These are phyloP conservation scores for Cheilinus undulatus DNA, from an alignment of 2,113 vertebrate species.

Conservation along the genomic window DNA sequence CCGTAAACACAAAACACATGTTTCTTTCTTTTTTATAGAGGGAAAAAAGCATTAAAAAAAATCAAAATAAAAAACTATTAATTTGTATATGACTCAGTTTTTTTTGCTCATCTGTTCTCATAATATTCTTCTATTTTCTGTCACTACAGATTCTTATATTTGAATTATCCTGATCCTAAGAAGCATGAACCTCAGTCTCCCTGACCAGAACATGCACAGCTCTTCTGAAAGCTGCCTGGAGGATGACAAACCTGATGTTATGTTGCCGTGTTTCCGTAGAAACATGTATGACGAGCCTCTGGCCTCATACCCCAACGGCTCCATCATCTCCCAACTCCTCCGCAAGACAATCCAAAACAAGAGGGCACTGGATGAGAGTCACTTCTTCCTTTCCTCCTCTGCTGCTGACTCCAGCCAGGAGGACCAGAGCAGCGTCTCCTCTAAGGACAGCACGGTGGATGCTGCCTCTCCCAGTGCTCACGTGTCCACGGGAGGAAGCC, in stretches of 20 bases:
- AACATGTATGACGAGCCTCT: conserved; percentile 79
- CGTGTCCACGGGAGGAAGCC: conserved; percentile 58
- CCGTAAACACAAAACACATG: too few species aligned
- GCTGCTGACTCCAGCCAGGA: conserved; percentile 75
- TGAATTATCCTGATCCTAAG: conserved; percentile 10
- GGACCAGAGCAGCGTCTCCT: conserved; percentile 71
- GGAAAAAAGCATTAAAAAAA: too few species aligned
- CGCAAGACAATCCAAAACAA: conserved; percentile 80
- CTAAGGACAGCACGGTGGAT: conserved; percentile 72
- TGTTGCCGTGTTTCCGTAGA: conserved; percentile 81
- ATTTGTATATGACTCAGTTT: background rate
- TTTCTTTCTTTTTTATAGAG: too few species aligned
- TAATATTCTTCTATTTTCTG: conserved; percentile 10
- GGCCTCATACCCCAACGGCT: conserved; percentile 76
- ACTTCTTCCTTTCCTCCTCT: conserved; percentile 78
- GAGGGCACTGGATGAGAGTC: conserved; percentile 78
- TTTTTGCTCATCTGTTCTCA: background rate
- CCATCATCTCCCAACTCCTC: conserved; percentile 86
- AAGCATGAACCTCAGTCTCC: conserved; percentile 79
- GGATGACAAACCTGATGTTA: conserved; percentile 72
- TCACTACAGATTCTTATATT: conserved; percentile 58
- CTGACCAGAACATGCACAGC: conserved; percentile 76
- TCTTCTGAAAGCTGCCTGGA: conserved; percentile 72
- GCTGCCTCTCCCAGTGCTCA: conserved; percentile 65
- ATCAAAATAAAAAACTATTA: background rate